A percentile compares a stretch with the other conserved stretches of the same genome.
Evolutionary conservation across 2,113 vertebrate species (phyloP).

Genomic region (Pionites leucogaster): DNA sequence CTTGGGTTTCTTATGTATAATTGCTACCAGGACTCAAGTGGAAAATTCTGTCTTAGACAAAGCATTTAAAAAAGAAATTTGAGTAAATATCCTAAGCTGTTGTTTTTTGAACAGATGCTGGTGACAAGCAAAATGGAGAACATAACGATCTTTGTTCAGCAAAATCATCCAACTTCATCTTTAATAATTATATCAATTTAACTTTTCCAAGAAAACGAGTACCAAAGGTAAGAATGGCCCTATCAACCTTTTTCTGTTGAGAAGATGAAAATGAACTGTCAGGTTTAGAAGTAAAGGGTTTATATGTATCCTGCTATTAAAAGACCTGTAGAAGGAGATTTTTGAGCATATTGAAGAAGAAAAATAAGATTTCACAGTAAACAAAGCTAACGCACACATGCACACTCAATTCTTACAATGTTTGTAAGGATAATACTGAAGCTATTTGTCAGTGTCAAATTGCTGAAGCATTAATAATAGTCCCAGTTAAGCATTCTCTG

Average conservation of each 20-base stretch:
- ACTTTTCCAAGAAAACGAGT: constrained; percentile 88
- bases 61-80: background rate
- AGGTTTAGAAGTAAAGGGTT: background rate
- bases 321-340: background rate
- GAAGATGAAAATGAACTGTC: background rate
- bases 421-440: background rate
- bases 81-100: background rate
- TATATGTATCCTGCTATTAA: background rate
- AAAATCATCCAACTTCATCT: constrained; percentile 77
- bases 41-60: background rate
- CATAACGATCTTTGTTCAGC: constrained; percentile 75
- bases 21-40: background rate
- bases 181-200: constrained; percentile 85
- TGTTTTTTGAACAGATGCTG: constrained; percentile 67
- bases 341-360: background rate
- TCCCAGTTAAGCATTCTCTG: background rate
- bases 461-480: background rate
- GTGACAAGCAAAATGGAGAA: constrained; percentile 80
- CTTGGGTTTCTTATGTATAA: background rate
- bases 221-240: constrained; percentile 81
- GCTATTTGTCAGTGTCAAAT: background rate
- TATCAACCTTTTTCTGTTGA: background rate
- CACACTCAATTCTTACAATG: background rate
- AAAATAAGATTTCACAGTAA: background rate
- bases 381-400: background rate